These are phyloP conservation scores for Calidris pygmaea DNA, from an alignment of 2,113 vertebrate genomes.

Conservation along the genomic window DNA sequence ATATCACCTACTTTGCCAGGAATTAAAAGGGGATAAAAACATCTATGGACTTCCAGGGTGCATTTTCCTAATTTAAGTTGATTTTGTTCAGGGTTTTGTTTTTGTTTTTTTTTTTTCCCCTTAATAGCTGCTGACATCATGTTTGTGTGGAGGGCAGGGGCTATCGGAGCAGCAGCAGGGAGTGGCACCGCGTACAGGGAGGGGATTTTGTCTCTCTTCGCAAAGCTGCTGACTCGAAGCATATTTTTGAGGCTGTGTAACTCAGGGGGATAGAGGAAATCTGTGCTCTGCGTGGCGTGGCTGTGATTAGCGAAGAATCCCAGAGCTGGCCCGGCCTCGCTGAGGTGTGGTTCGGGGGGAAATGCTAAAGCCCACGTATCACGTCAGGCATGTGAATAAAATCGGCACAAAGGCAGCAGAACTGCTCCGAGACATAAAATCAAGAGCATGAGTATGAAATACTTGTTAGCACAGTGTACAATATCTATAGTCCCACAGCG, in stretches of 20 bases:
- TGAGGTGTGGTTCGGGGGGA: constrained; percentile 5
- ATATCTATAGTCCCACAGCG: too few relatives aligned
- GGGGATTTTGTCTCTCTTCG: constrained; percentile 3
- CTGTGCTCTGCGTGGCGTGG: background rate
- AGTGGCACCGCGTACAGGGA: background rate
- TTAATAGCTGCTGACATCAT: background rate
- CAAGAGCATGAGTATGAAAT: background rate
- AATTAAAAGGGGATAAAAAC: background rate
- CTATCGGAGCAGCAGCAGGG: constrained; percentile 22
- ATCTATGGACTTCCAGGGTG: background rate
- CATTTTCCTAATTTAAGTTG: background rate
- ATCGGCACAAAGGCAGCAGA: background rate
- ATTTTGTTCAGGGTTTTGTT: background rate
- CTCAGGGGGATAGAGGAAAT: background rate
- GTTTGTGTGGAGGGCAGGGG: background rate
- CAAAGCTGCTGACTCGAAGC: constrained; percentile 19
- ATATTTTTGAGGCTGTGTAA: constrained; percentile 43
- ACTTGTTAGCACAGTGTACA: background rate
- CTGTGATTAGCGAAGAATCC: background rate
- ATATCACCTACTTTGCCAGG: background rate
- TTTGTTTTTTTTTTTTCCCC: background rate
- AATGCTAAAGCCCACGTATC: background rate
- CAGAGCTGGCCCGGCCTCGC: background rate
- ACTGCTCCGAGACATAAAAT: background rate
- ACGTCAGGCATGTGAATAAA: background rate